A percentile compares a stretch with the other conserved stretches of the same genome.
Evolutionary conservation across 1,140 invertebrate species (phyloP).

Genomic region (Asobara japonica): DNA sequence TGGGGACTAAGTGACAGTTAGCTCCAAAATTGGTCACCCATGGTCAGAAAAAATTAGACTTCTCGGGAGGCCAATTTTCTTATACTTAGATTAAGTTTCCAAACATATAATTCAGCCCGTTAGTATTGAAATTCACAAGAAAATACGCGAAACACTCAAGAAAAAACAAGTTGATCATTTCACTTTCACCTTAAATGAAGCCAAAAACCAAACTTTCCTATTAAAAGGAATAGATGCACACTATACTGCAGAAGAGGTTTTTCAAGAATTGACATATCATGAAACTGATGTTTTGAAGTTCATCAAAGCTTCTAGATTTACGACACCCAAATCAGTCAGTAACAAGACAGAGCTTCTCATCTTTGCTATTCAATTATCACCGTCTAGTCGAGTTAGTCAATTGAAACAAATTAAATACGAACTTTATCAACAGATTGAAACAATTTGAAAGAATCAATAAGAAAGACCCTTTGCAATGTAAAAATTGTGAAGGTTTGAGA

Average conservation of each 20-base stretch:
- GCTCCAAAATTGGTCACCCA: no score
- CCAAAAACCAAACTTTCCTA: slow-evolving; percentile 20
- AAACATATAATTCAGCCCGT: slow-evolving; percentile 55
- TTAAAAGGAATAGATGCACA: slow-evolving; percentile 35
- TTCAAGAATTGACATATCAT: not conserved
- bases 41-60: no score
- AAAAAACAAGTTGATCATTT: not conserved
- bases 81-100: no score
- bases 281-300: slow-evolving; percentile 12
- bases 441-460: slow-evolving; percentile 31
- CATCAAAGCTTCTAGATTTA: not conserved
- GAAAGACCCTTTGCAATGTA: slow-evolving; percentile 25
- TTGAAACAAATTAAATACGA: slow-evolving; percentile 22
- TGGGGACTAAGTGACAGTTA: no score
- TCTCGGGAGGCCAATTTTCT: no score
- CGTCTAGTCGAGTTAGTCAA: slow-evolving; percentile 18
- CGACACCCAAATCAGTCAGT: slow-evolving; percentile 18
- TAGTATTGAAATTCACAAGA: slow-evolving; percentile 28
- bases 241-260: slow-evolving; percentile 14
- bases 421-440: slow-evolving; percentile 21
- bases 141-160: not conserved
- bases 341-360: slow-evolving; percentile 23
- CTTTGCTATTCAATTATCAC: slow-evolving; percentile 24
- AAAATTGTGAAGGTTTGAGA: slow-evolving; percentile 28
- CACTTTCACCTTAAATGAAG: slow-evolving; percentile 9